These are phyloP conservation scores for Equus quagga DNA, from an alignment of 2,113 vertebrate species.

Conservation along the genomic window DNA sequence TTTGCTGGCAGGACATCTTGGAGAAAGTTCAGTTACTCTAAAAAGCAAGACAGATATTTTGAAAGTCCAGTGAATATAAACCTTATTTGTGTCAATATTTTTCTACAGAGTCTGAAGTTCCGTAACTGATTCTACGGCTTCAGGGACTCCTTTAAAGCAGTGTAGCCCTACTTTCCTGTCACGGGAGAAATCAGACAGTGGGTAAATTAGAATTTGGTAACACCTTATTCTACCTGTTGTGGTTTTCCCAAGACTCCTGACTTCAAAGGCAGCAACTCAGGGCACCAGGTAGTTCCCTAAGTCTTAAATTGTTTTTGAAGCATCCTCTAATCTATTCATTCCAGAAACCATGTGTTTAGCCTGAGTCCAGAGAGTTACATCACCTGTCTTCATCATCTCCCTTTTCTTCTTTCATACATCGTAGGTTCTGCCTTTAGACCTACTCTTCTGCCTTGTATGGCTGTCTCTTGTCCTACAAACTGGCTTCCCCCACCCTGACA, in stretches of 20 bases:
- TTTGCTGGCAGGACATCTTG: constrained; percentile 71
- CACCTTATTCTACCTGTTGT: not conserved
- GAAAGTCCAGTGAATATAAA: not conserved
- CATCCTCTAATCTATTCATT: not conserved
- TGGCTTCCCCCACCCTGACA: accelerated
- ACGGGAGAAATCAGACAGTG: not conserved
- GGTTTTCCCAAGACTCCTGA: not conserved
- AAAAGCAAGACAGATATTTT: constrained; percentile 29
- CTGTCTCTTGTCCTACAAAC: not conserved
- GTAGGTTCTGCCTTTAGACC: not conserved
- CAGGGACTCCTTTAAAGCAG: not conserved
- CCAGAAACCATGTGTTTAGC: not conserved
- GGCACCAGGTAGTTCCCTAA: not conserved
- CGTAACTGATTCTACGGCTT: not conserved
- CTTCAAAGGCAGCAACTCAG: not conserved
- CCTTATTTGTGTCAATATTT: not conserved
- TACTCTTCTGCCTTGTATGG: not conserved
- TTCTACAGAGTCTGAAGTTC: not conserved
- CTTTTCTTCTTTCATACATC: not conserved
- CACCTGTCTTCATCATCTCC: not conserved
- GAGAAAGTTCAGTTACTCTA: constrained; percentile 26
- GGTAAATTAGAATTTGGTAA: not conserved
- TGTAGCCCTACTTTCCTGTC: not conserved
- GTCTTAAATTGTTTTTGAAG: not conserved
- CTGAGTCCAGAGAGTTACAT: accelerated